Percentiles rank a stretch among this genome's conserved stretches.
phyloP scores from a whole-genome alignment of 1,140 invertebrate species.

The Medauroidea extradentata region DNA sequence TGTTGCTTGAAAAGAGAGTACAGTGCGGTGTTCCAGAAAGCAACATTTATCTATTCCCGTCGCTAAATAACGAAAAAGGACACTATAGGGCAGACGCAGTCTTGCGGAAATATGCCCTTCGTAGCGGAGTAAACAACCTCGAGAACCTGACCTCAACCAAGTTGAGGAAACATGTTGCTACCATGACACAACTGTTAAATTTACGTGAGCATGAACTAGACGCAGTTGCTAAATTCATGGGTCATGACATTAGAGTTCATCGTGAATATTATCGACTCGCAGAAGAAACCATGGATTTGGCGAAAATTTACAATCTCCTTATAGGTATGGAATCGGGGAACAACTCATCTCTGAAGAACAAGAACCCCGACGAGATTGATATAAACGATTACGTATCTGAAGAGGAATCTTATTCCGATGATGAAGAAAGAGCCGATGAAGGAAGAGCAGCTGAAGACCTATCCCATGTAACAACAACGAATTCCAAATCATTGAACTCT shows the following conservation, averaged over 20 bases:
- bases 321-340: not conserved
- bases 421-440: not conserved
- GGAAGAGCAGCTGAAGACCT: no score
- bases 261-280: slow-evolving; percentile 17
- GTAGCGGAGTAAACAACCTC: not conserved
- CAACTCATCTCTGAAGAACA: not conserved
- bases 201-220: slow-evolving; percentile 4
- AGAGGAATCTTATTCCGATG: not conserved
- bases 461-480: no score
- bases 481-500: no score
- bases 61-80: no score
- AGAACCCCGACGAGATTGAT: slow-evolving; percentile 1
- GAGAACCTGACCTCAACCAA: slow-evolving; percentile 10
- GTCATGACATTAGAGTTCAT: slow-evolving; percentile 18
- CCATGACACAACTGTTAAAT: slow-evolving; percentile 10
- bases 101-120: no score
- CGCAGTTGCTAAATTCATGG: slow-evolving; percentile 21
- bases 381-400: not conserved
- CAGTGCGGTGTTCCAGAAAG: not conserved
- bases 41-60: not conserved
- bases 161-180: slow-evolving; percentile 24
- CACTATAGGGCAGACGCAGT: no score
- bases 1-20: not conserved
- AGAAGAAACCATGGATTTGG: slow-evolving; percentile 3
- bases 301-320: slow-evolving; percentile 2